A percentile compares a stretch with the other conserved stretches of the same genome.
These are phyloP conservation scores for Berghia stephanieae DNA, from an alignment of 1,140 invertebrate genomes.

Conservation along the genomic window DNA sequence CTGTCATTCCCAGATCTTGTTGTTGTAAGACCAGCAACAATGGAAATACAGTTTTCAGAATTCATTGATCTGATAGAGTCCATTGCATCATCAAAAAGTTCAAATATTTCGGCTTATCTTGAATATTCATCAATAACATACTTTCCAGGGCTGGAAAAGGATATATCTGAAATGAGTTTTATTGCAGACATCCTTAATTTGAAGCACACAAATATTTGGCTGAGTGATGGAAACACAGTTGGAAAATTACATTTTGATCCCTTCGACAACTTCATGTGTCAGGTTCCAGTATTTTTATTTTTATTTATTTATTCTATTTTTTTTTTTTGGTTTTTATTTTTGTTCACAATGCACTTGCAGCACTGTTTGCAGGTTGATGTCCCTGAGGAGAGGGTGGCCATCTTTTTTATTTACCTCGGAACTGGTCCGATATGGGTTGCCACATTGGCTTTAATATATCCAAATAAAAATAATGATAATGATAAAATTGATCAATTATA, in stretches of 20 bases:
- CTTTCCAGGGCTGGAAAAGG: constrained; percentile 54
- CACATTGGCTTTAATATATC: too few species aligned
- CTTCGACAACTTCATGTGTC: constrained; percentile 63
- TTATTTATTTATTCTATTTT: neutral
- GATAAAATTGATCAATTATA: too few species aligned
- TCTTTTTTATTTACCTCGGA: too few species aligned
- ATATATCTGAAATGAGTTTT: constrained; percentile 55
- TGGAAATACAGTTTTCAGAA: constrained; percentile 56
- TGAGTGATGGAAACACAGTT: constrained; percentile 63
- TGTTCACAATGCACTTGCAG: too few species aligned
- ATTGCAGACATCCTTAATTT: constrained; percentile 43
- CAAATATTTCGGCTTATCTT: constrained; percentile 60
- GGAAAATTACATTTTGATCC: constrained; percentile 64
- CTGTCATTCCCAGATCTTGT: constrained; percentile 59
- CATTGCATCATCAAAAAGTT: constrained; percentile 41
- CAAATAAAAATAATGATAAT: too few species aligned
- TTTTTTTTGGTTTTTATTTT: too few species aligned
- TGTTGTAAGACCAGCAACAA: constrained; percentile 57
- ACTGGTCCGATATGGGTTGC: too few species aligned
- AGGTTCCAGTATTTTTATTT: constrained; percentile 45
- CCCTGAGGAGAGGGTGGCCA: too few species aligned
- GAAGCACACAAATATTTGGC: constrained; percentile 60
- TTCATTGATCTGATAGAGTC: constrained; percentile 56
- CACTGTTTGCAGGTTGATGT: too few species aligned
- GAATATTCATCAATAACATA: constrained; percentile 61